Base-by-base conservation (phyloP, 2,888 invertebrate genomes). In the Sclerodermus sp. region DNA sequence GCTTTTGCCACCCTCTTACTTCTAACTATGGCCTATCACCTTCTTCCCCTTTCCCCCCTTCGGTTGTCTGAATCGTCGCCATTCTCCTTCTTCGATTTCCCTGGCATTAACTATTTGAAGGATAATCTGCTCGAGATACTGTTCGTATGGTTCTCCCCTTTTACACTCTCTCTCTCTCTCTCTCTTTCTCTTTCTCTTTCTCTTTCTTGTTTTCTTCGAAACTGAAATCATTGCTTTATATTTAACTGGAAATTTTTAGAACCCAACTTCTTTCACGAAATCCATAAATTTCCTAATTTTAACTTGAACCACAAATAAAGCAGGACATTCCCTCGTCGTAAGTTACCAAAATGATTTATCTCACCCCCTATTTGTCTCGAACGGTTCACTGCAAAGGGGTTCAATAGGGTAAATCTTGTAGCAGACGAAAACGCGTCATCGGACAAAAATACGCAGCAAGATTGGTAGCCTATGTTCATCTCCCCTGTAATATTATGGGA, bases 361-460 rank as follows among this genome's bases (percentile, higher is more conserved):
- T 49, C 41, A 45, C 63, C 53, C 45, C 61, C 71, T 71, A 73
- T 76, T 74, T 73, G 70, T 76, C 72, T 75, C 66, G 53, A 50
- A 51, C 59, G 47, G 50, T 53, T 47, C 48, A 49, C 41, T 43
- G 43, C 37, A 43, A 51, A 52, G 61, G 57, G 63, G 56, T 57
- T 53, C 61, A 62, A 62, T 56, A 47, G 53, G 53, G 50, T 47
- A 60, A 54, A 57, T 34, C 34, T 13, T 12, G 34, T 34, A 23
- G 53, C 51, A 55, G 60, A 60, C 57, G 58, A 66, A 66, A 68
- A 66, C 58, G 52, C 57, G 3, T 23, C 23, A 54, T 38, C 49
- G 55, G 41, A 42, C 49, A 43, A 49, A 51, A 31, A 53, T 50
- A 52, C 47, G 47, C 38, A 41, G 51, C 4, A 23, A 23, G 23